Percentiles rank a stretch among this genome's conserved stretches.
phyloP scores from a whole-genome alignment of 2,797 vertebrate genomes.

The Morelia viridis region DNA sequence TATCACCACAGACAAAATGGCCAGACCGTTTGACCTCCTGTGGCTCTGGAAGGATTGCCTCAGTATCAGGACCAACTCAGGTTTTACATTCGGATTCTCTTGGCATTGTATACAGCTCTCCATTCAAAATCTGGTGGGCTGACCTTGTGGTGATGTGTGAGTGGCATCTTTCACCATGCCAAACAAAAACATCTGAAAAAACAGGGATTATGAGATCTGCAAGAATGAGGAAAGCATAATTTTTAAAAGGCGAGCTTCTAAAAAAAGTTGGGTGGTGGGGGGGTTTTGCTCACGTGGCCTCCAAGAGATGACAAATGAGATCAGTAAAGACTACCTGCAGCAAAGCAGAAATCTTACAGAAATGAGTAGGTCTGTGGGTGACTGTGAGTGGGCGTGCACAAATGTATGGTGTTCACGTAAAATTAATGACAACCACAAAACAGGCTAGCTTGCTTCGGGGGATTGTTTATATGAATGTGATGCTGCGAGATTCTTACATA shows the following conservation, averaged over 20 bases:
- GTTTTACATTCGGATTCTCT: slow-evolving; percentile 17
- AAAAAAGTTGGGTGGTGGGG: slow-evolving; percentile 26
- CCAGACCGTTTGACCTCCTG: background rate
- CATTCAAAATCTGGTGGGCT: slow-evolving; percentile 20
- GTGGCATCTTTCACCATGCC: background rate
- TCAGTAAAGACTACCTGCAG: slow-evolving; percentile 44
- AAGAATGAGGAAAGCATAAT: slow-evolving; percentile 19
- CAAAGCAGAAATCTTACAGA: slow-evolving; percentile 55
- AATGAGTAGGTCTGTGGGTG: slow-evolving; percentile 8
- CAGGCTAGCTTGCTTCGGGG: background rate
- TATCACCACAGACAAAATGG: background rate
- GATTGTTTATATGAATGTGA: background rate
- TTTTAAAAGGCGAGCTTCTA: slow-evolving; percentile 47
- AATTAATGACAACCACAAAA: background rate
- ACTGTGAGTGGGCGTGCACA: background rate
- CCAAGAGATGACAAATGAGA: slow-evolving; percentile 52
- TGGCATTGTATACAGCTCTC: slow-evolving; percentile 3
- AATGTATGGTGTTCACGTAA: background rate
- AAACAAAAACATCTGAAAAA: background rate
- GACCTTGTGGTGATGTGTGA: slow-evolving; percentile 12
- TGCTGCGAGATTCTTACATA: background rate
- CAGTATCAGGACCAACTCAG: slow-evolving; percentile 35
- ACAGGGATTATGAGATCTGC: slow-evolving; percentile 40
- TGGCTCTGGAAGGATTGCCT: background rate
- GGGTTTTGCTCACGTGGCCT: slow-evolving; percentile 48